Conservation (phyloP, 2,113 vertebrate species). For the Microcebus lehilahytsara region DNA sequence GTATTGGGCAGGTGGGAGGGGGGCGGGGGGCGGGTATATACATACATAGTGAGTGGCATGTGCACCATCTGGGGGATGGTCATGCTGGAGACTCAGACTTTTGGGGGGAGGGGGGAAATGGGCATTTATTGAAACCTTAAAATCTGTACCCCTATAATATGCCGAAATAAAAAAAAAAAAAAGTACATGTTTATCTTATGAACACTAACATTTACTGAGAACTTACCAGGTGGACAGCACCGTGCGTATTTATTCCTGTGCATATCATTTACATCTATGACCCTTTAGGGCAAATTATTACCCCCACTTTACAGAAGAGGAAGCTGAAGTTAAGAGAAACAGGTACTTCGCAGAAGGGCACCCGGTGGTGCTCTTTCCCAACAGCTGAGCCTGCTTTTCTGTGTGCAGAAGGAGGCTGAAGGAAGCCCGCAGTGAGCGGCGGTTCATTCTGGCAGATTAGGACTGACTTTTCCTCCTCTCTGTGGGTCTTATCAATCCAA, state of each 20-base stretch:
- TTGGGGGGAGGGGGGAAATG: no score
- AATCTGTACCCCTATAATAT: no score
- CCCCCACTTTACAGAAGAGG: not conserved
- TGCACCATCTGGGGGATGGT: no score
- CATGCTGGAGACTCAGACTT: no score
- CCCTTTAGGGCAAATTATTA: not conserved
- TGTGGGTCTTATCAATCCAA: not conserved
- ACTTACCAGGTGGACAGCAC: no score
- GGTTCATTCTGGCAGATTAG: no score
- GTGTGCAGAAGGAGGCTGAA: not conserved
- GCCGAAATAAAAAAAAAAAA: no score
- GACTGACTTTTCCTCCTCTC: not conserved
- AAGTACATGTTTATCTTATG: not conserved
- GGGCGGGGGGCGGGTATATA: no score
- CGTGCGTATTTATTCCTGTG: accelerated
- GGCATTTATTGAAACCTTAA: no score
- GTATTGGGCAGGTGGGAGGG: no score
- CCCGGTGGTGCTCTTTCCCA: not conserved
- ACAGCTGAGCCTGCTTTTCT: not conserved
- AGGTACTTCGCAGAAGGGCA: not conserved
- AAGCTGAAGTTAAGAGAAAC: not conserved
- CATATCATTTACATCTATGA: not conserved
- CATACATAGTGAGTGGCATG: no score
- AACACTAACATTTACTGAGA: not conserved
- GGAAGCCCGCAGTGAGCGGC: no score